Evolutionary conservation across 2,797 vertebrate species (phyloP).

Genomic region (Dallia pectoralis): DNA sequence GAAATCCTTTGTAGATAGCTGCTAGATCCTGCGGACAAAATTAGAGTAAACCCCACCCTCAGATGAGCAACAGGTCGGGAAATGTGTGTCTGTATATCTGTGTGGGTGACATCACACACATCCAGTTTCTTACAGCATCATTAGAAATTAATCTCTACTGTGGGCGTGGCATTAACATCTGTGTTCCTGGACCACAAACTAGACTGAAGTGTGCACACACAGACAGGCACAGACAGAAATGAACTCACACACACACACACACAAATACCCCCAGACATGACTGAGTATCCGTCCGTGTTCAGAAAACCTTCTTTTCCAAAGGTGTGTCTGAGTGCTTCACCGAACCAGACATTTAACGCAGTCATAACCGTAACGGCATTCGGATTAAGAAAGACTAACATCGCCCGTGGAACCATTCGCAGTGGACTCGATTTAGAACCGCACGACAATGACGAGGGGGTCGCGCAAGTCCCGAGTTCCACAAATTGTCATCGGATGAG

Average conservation of each 20-base stretch:
- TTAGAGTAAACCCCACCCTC: conserved; percentile 47
- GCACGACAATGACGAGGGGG: background rate
- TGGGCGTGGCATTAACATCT: conserved; percentile 35
- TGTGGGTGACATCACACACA: conserved; percentile 34
- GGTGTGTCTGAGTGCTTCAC: conserved; percentile 41
- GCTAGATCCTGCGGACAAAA: conserved; percentile 31
- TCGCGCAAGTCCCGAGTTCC: background rate
- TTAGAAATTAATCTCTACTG: conserved; percentile 54
- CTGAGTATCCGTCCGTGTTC: conserved; percentile 15
- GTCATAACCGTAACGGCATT: background rate
- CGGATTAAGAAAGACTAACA: background rate
- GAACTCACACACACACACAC: background rate
- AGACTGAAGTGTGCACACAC: background rate
- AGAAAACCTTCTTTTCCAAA: conserved; percentile 46
- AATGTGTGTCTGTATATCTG: conserved; percentile 25
- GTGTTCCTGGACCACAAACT: conserved; percentile 1
- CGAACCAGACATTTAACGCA: conserved; percentile 21
- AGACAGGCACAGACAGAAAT: background rate
- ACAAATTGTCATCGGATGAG: no score
- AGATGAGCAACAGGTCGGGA: conserved; percentile 51
- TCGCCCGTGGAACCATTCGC: background rate
- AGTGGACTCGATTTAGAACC: background rate
- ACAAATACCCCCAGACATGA: conserved; percentile 16
- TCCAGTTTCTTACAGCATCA: conserved; percentile 58
- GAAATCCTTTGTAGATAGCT: conserved; percentile 49